These are phyloP conservation scores for Leptopilina syphax DNA, from an alignment of 2,888 invertebrate genomes.

Conservation along the genomic window DNA sequence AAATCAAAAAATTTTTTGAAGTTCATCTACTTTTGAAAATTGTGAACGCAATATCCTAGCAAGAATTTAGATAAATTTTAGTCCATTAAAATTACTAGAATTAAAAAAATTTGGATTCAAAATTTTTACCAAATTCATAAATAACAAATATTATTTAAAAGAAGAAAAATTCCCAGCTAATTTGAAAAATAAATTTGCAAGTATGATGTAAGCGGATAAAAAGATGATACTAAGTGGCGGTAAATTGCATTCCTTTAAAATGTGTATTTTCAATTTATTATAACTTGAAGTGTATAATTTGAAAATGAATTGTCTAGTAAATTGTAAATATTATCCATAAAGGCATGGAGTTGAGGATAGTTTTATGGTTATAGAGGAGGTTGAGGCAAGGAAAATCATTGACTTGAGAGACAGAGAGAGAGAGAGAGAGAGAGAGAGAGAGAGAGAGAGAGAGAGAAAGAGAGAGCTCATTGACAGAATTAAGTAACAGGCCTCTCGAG, in stretches of 20 bases:
- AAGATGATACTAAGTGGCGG: too few relatives aligned
- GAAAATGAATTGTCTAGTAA: not conserved
- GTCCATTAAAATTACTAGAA: too few relatives aligned
- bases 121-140: too few relatives aligned
- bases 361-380: not conserved
- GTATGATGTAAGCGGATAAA: too few relatives aligned
- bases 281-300: not conserved
- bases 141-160: too few relatives aligned
- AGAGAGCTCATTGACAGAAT: not conserved
- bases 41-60: too few relatives aligned
- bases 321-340: constrained; percentile 6
- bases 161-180: too few relatives aligned
- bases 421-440: not conserved
- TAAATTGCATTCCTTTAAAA: not conserved
- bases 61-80: too few relatives aligned
- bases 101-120: too few relatives aligned
- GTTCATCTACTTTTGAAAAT: too few relatives aligned
- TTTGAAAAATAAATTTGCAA: too few relatives aligned
- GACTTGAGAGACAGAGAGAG: not conserved
- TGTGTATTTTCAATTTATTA: not conserved
- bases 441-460: not conserved
- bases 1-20: too few relatives aligned
- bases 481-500: not conserved
- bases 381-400: not conserved
- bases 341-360: not conserved